Evolutionary conservation across 2,797 vertebrate species (phyloP), one percentile per base, ranked within the genome.

Genomic region (Halcyon smyrnensis): DNA sequence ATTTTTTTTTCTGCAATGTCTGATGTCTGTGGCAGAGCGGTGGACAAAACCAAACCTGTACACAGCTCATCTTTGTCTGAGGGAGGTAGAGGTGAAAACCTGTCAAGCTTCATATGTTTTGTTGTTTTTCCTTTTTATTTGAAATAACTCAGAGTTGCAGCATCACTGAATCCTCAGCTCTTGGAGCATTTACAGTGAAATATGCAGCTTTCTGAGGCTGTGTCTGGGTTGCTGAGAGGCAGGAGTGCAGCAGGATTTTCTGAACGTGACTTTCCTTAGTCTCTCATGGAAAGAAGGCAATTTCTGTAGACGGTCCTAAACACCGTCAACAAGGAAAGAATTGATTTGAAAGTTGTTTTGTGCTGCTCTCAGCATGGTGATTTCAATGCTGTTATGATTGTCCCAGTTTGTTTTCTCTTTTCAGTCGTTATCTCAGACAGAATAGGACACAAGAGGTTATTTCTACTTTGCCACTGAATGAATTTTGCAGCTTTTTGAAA

Each of bases 351-450:
- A 30, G 51, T 28, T 51, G 51, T 16, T 30, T 30, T 56, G 32
- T 12, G 18, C 24, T 13, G 45, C 19, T 50, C 51, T 45, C 45
- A n/a, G 37, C n/a, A 39, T n/a, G n/a, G 14, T 11, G 34, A 18
- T 73, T 64, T 48, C 16, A 34, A 20, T 4, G 4, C 28, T 11
- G 7, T 59, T 53, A 12, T 14, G 27, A 59, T 81, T 46, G 32
- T 57, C 27, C 57, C 0, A 0, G 1, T 36, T 23, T 0, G 0
- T 25, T 62, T 87, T 84, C 21, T 23, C 50, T 60, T 37, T 50
- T 10, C 64, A 24, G 28, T 50, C 1, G 0, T 67, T 71, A 15
- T 50, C 60, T 50, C 64, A 54, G 74, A 36, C 30, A 53, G 64
- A 37, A 3, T 16, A 65, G 60, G 57, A 30, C 7, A n/a, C 5